phyloP scores from a whole-genome alignment of 2,888 invertebrate genomes.

The Pyrocoelia pectoralis region DNA sequence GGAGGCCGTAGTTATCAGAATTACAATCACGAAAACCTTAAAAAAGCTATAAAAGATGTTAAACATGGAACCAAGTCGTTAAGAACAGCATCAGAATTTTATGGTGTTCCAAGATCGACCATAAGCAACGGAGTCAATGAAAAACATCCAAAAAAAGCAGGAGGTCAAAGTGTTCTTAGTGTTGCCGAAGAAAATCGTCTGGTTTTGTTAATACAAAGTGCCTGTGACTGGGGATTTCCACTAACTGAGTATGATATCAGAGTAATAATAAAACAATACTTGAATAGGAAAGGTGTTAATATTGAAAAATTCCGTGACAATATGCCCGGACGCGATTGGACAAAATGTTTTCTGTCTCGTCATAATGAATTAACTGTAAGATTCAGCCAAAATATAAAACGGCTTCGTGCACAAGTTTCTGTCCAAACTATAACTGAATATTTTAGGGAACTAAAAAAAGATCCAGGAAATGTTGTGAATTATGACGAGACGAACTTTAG shows the following conservation, averaged over 20 bases:
- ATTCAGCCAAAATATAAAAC: conserved; percentile 9
- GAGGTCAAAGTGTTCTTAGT: conserved; percentile 3
- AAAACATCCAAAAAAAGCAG: neutral
- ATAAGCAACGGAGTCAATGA: neutral
- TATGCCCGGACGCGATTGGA: too few relatives aligned
- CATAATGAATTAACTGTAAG: conserved; percentile 4
- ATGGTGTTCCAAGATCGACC: conserved; percentile 6
- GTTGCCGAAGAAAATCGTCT: neutral
- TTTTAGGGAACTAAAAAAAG: conserved; percentile 35
- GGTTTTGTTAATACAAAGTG: neutral
- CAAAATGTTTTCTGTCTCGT: neutral
- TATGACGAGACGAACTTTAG: conserved; percentile 52
- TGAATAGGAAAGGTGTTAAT: conserved; percentile 22
- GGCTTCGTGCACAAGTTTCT: neutral
- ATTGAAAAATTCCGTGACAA: conserved; percentile 17
- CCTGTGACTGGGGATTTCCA: too few relatives aligned
- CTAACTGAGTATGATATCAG: too few relatives aligned
- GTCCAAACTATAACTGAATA: conserved; percentile 19
- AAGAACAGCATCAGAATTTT: conserved; percentile 3
- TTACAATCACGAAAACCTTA: too few relatives aligned
- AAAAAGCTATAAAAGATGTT: neutral
- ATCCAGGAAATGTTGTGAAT: conserved; percentile 43
- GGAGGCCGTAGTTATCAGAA: too few relatives aligned
- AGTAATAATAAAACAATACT: conserved; percentile 23
- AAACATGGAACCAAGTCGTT: neutral